Evolutionary conservation across 1,140 invertebrate genomes (phyloP).

Genomic region (Scaptomyza graminum): DNA sequence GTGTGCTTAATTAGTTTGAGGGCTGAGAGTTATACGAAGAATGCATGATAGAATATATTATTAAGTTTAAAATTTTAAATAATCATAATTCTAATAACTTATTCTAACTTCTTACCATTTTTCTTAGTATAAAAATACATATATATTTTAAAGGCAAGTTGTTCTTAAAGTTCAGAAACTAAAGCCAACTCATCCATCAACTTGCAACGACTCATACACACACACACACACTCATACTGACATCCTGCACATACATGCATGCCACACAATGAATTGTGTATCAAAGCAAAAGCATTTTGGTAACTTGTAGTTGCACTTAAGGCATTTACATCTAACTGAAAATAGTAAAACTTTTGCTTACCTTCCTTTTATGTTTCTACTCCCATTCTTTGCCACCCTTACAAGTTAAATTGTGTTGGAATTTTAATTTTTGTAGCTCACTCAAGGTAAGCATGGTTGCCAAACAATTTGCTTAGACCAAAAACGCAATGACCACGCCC

Average conservation of each 20-base stretch:
- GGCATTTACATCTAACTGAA: conserved; percentile 17
- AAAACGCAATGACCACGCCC: conserved; percentile 9
- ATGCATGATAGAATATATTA: too few relatives aligned
- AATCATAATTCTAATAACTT: too few relatives aligned
- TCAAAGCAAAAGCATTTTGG: not conserved
- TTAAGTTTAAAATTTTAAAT: too few relatives aligned
- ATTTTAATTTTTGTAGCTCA: conserved; percentile 37
- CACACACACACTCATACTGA: not conserved
- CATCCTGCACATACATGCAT: not conserved
- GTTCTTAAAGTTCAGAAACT: not conserved
- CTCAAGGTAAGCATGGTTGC: conserved; percentile 1
- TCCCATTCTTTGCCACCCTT: not conserved
- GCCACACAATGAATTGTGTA: not conserved
- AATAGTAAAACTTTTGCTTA: conserved; percentile 7
- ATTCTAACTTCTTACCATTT: too few relatives aligned
- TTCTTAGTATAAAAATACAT: too few relatives aligned
- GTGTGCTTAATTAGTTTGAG: too few relatives aligned
- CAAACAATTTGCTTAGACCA: conserved; percentile 32
- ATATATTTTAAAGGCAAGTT: not conserved
- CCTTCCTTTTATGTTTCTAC: too few relatives aligned
- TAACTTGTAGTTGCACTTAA: conserved; percentile 8
- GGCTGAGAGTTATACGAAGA: too few relatives aligned
- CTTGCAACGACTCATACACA: not conserved
- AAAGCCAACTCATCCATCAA: not conserved
- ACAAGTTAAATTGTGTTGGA: conserved; percentile 37